Evolutionary conservation across 2,113 vertebrate genomes (phyloP), one percentile per base, ranked within the genome.

Genomic region (Trematocara nigrifrons): DNA sequence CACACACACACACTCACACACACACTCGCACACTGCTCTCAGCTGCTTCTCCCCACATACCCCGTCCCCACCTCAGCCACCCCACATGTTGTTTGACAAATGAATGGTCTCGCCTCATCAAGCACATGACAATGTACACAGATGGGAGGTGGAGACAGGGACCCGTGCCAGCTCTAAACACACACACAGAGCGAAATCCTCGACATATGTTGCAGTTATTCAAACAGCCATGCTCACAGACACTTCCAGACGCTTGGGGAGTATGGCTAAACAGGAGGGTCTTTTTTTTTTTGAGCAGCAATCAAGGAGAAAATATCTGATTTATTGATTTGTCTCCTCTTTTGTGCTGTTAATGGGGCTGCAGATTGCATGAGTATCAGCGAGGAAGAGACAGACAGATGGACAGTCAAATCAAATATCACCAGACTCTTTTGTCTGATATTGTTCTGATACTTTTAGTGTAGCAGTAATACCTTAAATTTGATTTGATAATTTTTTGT

Each of bases 51-150:
- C 86, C 74, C 56, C 69, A 22, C 71, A 57, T 59, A 82, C 38
- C 53, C 56, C 86, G 6, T 81, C 80, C 87, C 83, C 81, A 84
- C 82, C 89, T 81, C 89, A 54, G 64, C 88, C 86, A 84, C 87
- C 91, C 92, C 93, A 91, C 93, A 94, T 94, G 94, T 93, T 94
- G 93, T 94, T 94, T 96, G 95, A 96, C 95, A 95, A 96, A 96
- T 95, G 94, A 95, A 88, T 90, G 90, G 91, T 93, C 89, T 94
- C 92, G 96, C 93, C 95, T 96, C 94, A 96, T 96, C 95, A 95
- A 94, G 87, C 93, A 86, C 81, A 90, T 92, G 93, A 94, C 96
- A 95, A 94, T 93, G 94, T 95, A 95, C 95, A 95, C 95, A 95
- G 95, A 96, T 96, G 95, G 95, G 93, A 92, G 91, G 93, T 86